phyloP scores from a whole-genome alignment of 1,140 invertebrate species.

The Megalonaias nervosa region DNA sequence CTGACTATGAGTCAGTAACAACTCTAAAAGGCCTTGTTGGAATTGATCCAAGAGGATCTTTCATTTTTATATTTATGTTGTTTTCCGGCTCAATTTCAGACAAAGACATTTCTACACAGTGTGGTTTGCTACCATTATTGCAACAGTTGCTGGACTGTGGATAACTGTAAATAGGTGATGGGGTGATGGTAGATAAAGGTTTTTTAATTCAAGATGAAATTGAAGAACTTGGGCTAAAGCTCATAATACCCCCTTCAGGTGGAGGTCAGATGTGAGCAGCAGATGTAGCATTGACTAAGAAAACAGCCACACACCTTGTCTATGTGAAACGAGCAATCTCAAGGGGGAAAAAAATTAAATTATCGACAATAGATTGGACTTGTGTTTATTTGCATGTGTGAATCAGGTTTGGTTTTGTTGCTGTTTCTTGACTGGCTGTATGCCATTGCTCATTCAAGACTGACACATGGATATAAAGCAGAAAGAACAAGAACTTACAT shows the following conservation, averaged over 20 bases:
- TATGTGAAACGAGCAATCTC: conserved; percentile 22
- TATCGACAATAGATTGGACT: conserved; percentile 9
- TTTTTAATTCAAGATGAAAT: conserved; percentile 23
- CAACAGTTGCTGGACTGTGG: conserved; percentile 3
- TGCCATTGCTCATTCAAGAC: conserved; percentile 11
- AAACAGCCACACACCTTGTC: conserved; percentile 20
- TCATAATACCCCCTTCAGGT: conserved; percentile 21
- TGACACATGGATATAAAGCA: background rate
- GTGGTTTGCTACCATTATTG: conserved; percentile 18
- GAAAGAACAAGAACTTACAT: background rate
- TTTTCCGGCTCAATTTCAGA: conserved; percentile 44
- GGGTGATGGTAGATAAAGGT: conserved; percentile 23
- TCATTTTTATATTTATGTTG: conserved; percentile 32
- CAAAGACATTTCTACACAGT: conserved; percentile 30
- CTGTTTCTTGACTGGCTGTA: conserved; percentile 27
- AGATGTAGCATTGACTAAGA: conserved; percentile 8
- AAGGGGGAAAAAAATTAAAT: conserved; percentile 2
- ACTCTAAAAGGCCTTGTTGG: conserved; percentile 45
- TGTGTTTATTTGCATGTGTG: conserved; percentile 12
- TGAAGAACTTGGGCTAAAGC: conserved; percentile 14
- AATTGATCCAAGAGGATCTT: conserved; percentile 36
- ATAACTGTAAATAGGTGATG: conserved; percentile 9
- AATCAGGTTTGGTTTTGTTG: conserved; percentile 33
- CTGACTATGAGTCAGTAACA: conserved; percentile 29
- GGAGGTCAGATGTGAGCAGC: conserved; percentile 23